Percentiles rank a stretch among this genome's conserved stretches.
These are phyloP conservation scores for Sclerodermus sp. DNA, from an alignment of 2,888 invertebrate species.

Conservation along the genomic window DNA sequence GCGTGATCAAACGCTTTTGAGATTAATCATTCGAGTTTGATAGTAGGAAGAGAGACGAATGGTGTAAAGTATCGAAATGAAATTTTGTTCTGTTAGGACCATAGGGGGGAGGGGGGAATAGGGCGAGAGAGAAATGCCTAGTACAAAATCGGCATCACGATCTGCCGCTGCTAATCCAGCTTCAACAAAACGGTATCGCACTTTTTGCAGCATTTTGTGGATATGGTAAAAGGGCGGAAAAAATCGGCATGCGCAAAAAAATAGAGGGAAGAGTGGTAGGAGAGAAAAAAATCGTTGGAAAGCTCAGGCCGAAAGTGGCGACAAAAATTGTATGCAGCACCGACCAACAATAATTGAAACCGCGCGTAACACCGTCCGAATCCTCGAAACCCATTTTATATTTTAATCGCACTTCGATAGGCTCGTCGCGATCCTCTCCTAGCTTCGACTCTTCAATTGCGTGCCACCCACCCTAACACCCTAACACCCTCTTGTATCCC, in stretches of 20 bases:
- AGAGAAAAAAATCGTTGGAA: constrained; percentile 28
- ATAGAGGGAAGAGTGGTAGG: constrained; percentile 1
- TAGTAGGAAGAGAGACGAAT: too few relatives aligned
- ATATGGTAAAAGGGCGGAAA: constrained; percentile 32
- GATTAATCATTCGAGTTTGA: too few relatives aligned
- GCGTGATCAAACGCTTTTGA: too few relatives aligned
- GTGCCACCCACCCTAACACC: too few relatives aligned
- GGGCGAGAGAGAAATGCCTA: neutral
- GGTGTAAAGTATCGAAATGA: constrained; percentile 5
- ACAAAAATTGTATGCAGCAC: constrained; percentile 40
- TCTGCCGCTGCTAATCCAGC: constrained; percentile 37
- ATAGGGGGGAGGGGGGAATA: neutral
- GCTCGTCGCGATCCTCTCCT: constrained; percentile 22
- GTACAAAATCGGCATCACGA: constrained; percentile 31
- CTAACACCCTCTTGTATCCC: too few relatives aligned
- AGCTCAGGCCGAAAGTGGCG: constrained; percentile 38
- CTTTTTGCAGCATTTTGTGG: constrained; percentile 42
- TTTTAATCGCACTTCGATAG: constrained; percentile 50
- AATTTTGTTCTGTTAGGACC: neutral
- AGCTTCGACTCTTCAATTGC: constrained; percentile 9
- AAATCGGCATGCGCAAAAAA: constrained; percentile 30
- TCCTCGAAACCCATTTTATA: constrained; percentile 52
- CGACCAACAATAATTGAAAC: constrained; percentile 49
- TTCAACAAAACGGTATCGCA: constrained; percentile 49
- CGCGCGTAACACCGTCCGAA: constrained; percentile 51